Evolutionary conservation across 2,113 vertebrate species (phyloP).

Genomic region (Grus americana): DNA sequence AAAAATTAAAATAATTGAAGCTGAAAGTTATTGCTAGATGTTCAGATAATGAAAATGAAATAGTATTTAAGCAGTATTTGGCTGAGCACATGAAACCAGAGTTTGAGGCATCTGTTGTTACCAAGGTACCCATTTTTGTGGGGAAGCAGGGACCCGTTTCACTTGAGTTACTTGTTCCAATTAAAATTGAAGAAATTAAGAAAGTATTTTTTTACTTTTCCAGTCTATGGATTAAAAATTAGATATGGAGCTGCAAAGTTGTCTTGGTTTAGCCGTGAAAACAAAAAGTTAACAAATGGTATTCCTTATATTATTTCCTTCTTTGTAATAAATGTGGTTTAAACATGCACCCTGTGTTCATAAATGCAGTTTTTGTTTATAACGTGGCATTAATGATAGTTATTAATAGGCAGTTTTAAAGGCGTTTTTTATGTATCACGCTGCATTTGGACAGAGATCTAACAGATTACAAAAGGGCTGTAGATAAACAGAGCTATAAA

Average conservation of each 20-base stretch:
- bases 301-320: not conserved
- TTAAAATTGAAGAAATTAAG: not conserved
- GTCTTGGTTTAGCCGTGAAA: not conserved
- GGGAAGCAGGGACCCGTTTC: not conserved
- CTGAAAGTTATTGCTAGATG: not conserved
- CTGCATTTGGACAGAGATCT: conserved; percentile 30
- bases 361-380: conserved; percentile 37
- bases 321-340: not conserved
- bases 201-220: not conserved
- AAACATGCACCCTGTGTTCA: not conserved
- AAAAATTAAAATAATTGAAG: not conserved
- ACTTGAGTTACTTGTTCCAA: not conserved
- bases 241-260: not conserved
- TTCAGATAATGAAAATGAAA: not conserved
- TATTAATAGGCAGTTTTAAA: not conserved
- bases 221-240: not conserved
- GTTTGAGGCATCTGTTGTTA: not conserved
- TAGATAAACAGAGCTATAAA: conserved; percentile 29
- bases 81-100: not conserved
- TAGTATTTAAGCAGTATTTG: not conserved
- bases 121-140: not conserved
- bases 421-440: not conserved
- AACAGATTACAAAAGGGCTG: not conserved
- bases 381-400: not conserved
- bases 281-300: not conserved